Conservation (phyloP, 2,113 vertebrate genomes). For the Myanophis thanlyinensis region DNA sequence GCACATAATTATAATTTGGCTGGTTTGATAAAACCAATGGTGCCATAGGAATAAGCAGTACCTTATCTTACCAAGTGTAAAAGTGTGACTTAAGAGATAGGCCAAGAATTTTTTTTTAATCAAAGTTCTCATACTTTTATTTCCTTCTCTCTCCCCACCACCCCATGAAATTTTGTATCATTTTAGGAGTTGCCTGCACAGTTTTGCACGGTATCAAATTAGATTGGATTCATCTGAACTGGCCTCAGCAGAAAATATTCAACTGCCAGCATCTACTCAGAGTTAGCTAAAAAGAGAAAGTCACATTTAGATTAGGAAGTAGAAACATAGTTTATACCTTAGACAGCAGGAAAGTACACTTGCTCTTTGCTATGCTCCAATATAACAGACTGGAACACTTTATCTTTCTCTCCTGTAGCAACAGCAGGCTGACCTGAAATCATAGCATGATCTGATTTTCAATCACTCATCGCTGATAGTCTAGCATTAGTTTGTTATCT, state of each 20-base stretch:
- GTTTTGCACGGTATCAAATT: not conserved
- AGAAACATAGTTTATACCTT: not conserved
- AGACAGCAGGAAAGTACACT: not conserved
- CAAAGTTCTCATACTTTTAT: not conserved
- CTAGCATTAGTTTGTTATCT: constrained; percentile 13
- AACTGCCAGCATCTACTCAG: not conserved
- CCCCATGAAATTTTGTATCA: not conserved
- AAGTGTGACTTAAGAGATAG: not conserved
- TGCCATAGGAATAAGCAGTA: not conserved
- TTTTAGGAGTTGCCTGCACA: not conserved
- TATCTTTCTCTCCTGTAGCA: constrained; percentile 6
- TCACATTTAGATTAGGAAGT: not conserved
- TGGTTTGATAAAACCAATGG: not conserved
- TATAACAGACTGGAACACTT: not conserved
- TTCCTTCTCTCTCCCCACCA: not conserved
- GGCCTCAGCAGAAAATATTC: constrained; percentile 3
- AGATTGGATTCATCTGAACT: constrained; percentile 5
- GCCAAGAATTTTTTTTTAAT: not conserved
- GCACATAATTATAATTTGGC: not conserved
- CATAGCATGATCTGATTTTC: not conserved
- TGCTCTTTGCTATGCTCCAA: not conserved
- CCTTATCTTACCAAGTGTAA: not conserved
- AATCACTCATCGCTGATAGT: not conserved
- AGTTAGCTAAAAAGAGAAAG: not conserved
- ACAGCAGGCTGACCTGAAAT: constrained; percentile 1